Conservation (phyloP, 2,797 vertebrate genomes). For the Alfaro cultratus region DNA sequence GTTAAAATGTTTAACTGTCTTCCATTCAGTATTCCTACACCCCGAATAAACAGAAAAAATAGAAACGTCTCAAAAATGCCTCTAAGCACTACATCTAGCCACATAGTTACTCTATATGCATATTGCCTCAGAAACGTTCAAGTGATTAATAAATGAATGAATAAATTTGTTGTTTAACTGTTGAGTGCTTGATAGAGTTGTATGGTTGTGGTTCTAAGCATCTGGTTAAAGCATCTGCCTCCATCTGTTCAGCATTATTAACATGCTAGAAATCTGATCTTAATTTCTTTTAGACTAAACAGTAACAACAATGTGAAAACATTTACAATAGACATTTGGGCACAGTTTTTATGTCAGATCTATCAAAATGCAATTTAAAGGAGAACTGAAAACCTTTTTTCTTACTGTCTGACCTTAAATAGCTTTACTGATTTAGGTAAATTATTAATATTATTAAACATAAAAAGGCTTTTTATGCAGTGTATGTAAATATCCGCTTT, state of each 20-base stretch:
- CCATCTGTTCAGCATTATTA: conserved; percentile 44
- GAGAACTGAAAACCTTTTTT: neutral
- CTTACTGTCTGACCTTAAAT: too few species aligned
- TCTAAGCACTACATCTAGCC: neutral
- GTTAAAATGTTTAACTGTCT: neutral
- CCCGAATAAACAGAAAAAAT: neutral
- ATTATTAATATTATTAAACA: too few species aligned
- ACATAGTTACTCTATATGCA: neutral
- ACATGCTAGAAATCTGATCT: conserved; percentile 33
- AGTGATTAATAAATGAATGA: neutral
- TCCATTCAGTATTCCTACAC: neutral
- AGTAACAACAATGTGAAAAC: conserved; percentile 16
- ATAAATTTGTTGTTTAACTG: conserved; percentile 8
- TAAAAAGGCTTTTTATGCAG: neutral
- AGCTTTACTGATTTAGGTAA: neutral
- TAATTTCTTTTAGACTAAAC: conserved; percentile 3
- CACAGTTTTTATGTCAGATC: neutral
- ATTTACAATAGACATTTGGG: conserved; percentile 5
- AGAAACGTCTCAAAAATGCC: neutral
- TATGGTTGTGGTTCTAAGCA: conserved; percentile 40
- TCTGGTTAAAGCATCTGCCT: conserved; percentile 57
- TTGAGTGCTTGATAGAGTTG: conserved; percentile 23
- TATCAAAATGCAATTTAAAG: neutral
- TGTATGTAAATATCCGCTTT: neutral
- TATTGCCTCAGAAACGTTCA: neutral